Percentiles rank a stretch among this genome's conserved stretches.
These are phyloP conservation scores for Trichopria drosophilae DNA, from an alignment of 2,888 invertebrate species.

Conservation along the genomic window DNA sequence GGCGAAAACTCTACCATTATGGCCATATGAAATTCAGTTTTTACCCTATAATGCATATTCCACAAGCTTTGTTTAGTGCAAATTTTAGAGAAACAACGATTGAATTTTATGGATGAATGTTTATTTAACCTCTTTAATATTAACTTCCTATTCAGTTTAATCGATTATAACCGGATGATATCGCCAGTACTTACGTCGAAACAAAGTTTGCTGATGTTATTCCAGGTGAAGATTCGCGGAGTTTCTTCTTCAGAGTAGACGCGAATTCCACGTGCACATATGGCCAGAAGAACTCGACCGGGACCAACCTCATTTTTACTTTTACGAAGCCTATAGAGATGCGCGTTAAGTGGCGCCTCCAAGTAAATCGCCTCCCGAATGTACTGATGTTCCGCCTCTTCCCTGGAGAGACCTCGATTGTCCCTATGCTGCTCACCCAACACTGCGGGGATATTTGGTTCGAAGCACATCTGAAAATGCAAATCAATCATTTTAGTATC, in stretches of 20 bases:
- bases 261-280: conserved; percentile 90
- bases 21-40: too few species aligned
- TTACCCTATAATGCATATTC: too few species aligned
- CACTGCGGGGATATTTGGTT: conserved; percentile 52
- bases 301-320: conserved; percentile 75
- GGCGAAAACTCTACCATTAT: too few species aligned
- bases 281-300: conserved; percentile 84
- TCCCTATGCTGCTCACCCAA: conserved; percentile 69
- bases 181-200: conserved; percentile 72
- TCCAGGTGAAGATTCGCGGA: conserved; percentile 79
- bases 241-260: conserved; percentile 74
- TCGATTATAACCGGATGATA: too few species aligned
- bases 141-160: too few species aligned
- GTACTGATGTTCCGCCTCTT: conserved; percentile 84
- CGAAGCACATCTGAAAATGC: conserved; percentile 56
- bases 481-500: neutral
- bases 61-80: too few species aligned
- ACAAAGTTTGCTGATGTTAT: conserved; percentile 90
- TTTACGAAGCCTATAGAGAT: conserved; percentile 80
- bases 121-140: too few species aligned
- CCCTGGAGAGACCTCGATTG: conserved; percentile 74
- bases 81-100: too few species aligned
- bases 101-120: too few species aligned
- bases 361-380: conserved; percentile 85
- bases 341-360: conserved; percentile 87